Conservation (phyloP, 2,888 invertebrate genomes). For the Ochlodes sylvanus region DNA sequence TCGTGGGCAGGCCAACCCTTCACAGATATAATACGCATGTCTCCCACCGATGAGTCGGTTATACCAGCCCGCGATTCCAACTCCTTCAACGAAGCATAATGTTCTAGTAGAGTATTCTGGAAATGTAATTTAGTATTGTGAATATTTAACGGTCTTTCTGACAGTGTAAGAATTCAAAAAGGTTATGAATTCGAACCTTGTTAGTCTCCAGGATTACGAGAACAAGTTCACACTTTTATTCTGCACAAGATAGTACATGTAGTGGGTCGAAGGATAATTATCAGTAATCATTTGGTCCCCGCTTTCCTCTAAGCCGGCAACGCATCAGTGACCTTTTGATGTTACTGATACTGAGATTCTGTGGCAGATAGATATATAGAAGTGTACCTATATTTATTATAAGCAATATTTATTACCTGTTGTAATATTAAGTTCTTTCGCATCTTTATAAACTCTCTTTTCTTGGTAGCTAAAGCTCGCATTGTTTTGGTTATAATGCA, state of each 20-base stretch:
- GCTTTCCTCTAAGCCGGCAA: too few species aligned
- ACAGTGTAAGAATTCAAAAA: too few species aligned
- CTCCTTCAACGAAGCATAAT: constrained; percentile 66
- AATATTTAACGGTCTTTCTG: too few species aligned
- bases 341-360: neutral
- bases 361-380: too few species aligned
- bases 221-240: too few species aligned
- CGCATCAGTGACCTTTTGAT: too few species aligned
- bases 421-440: constrained; percentile 61
- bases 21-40: constrained; percentile 71
- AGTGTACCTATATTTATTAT: neutral
- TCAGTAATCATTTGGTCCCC: too few species aligned
- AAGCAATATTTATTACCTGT: constrained; percentile 54
- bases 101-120: constrained; percentile 66
- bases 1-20: constrained; percentile 72
- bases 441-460: constrained; percentile 69
- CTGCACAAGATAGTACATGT: too few species aligned
- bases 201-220: too few species aligned
- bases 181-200: too few species aligned
- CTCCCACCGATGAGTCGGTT: constrained; percentile 60
- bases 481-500: constrained; percentile 60
- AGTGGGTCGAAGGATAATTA: too few species aligned
- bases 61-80: constrained; percentile 63
- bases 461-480: constrained; percentile 64
- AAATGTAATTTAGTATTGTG: constrained; percentile 4